Conservation (phyloP, 2,888 invertebrate species). For the Lydus trimaculatus region DNA sequence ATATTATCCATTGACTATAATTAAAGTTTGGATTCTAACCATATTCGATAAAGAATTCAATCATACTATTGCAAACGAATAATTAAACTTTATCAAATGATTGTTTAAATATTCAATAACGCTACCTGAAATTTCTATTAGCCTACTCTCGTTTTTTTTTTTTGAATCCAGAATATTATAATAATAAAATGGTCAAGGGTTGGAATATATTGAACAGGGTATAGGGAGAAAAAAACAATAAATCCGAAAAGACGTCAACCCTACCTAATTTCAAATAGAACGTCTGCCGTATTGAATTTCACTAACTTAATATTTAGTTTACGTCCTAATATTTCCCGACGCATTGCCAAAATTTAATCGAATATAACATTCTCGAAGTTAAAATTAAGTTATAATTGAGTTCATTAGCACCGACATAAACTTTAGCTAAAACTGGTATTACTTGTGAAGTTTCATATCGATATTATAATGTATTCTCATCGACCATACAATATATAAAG, state of each 20-base stretch:
- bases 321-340: conserved; percentile 45
- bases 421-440: conserved; percentile 44
- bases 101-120: not conserved
- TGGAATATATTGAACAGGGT: too few species aligned
- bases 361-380: conserved; percentile 45
- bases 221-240: not conserved
- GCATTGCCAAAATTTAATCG: conserved; percentile 50
- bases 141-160: not conserved
- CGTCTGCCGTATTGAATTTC: conserved; percentile 33
- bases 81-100: conserved; percentile 4
- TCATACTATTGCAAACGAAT: conserved; percentile 5
- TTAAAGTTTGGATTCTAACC: conserved; percentile 33
- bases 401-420: conserved; percentile 45
- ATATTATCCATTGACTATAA: conserved; percentile 30
- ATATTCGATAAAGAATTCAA: conserved; percentile 29
- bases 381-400: conserved; percentile 45
- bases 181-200: not conserved
- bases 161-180: not conserved
- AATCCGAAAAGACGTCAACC: not conserved
- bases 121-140: not conserved
- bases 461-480: conserved; percentile 39
- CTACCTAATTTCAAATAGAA: conserved; percentile 27
- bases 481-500: conserved; percentile 9
- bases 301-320: conserved; percentile 45
- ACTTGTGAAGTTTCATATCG: conserved; percentile 44